Conservation (phyloP, 2,888 invertebrate species). For the Leptogaster cylindrica region DNA sequence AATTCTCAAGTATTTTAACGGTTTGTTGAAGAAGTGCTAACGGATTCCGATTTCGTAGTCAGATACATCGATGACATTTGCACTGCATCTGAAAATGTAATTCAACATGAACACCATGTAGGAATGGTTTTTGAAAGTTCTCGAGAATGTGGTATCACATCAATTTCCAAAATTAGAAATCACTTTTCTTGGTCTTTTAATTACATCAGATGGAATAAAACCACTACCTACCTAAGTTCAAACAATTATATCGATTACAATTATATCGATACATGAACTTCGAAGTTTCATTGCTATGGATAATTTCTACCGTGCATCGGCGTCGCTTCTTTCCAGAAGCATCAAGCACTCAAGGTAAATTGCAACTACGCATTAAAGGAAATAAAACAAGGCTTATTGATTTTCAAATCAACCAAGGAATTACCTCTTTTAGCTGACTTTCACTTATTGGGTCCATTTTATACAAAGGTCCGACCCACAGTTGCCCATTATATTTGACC, state of each 20-base stretch:
- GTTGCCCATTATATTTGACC: too few relatives aligned
- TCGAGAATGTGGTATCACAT: slow-evolving; percentile 15
- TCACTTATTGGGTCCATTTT: too few relatives aligned
- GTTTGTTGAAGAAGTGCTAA: neutral
- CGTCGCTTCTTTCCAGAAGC: neutral
- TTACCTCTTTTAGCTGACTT: too few relatives aligned
- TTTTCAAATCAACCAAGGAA: too few relatives aligned
- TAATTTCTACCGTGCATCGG: slow-evolving; percentile 26
- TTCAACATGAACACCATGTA: neutral
- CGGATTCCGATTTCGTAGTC: neutral
- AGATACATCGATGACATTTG: neutral
- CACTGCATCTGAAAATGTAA: neutral
- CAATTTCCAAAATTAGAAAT: slow-evolving; percentile 49
- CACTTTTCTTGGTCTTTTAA: neutral
- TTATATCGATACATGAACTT: neutral
- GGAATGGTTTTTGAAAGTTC: neutral
- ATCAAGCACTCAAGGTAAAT: neutral
- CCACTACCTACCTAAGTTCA: neutral
- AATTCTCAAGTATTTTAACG: neutral
- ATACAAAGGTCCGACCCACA: too few relatives aligned
- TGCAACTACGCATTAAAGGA: neutral
- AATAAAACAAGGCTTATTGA: slow-evolving; percentile 24
- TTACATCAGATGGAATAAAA: neutral
- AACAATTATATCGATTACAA: neutral
- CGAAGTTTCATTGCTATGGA: slow-evolving; percentile 6